Conservation (phyloP, 1,140 invertebrate species). For the Anastrepha ludens region DNA sequence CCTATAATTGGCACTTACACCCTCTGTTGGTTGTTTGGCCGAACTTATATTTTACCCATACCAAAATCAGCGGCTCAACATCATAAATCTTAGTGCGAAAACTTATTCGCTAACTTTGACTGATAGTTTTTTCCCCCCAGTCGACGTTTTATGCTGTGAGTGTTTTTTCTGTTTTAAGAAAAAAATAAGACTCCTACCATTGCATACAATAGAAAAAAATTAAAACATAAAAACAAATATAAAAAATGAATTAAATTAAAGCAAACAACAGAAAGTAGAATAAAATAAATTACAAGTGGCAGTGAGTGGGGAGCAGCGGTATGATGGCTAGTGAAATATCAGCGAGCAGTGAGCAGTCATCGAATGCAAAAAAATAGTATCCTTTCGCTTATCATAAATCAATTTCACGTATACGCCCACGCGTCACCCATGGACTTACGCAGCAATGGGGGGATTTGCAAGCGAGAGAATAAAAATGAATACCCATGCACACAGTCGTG, state of each 20-base stretch:
- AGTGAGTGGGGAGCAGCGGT: neutral
- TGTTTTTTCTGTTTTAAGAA: neutral
- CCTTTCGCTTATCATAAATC: slow-evolving; percentile 51
- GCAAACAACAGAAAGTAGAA: neutral
- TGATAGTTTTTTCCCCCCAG: neutral
- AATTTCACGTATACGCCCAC: slow-evolving; percentile 50
- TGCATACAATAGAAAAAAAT: neutral
- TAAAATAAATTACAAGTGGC: slow-evolving; percentile 21
- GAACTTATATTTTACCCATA: no score
- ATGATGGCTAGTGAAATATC: neutral
- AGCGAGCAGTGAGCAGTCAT: no score
- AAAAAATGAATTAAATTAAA: neutral
- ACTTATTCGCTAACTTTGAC: slow-evolving; percentile 25
- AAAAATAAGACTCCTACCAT: neutral
- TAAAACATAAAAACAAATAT: neutral
- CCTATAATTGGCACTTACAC: no score
- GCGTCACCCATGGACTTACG: slow-evolving; percentile 34
- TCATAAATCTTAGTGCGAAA: slow-evolving; percentile 14
- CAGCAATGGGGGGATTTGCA: neutral
- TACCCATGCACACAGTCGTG: neutral
- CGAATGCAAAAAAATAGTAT: slow-evolving; percentile 12
- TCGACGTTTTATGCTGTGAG: neutral
- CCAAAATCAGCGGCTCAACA: neutral
- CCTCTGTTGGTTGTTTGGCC: no score
- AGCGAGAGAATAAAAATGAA: slow-evolving; percentile 23